phyloP scores from a whole-genome alignment of 2,113 vertebrate species.

The Notothenia rossii region DNA sequence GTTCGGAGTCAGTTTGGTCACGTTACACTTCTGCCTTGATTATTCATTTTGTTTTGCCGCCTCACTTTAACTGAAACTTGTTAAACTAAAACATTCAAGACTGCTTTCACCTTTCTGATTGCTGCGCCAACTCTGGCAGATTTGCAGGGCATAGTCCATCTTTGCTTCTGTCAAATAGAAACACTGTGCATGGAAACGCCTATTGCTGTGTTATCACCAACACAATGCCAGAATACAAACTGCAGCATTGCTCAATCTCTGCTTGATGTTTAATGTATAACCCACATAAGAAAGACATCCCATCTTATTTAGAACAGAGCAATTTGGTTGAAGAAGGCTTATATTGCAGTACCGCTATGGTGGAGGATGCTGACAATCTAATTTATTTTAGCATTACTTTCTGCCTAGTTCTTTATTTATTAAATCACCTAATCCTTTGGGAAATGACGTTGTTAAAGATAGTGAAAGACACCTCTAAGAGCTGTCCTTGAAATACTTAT shows the following conservation, averaged over 20 bases:
- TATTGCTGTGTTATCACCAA: neutral
- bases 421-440: neutral
- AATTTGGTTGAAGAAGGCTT: neutral
- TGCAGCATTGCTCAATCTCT: neutral
- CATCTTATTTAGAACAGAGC: neutral
- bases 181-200: neutral
- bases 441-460: neutral
- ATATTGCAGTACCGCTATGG: neutral
- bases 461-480: neutral
- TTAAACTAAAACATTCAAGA: neutral
- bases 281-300: neutral
- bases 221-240: neutral
- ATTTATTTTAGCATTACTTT: neutral
- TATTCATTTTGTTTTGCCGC: neutral
- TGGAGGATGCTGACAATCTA: neutral
- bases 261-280: neutral
- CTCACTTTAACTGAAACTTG: neutral
- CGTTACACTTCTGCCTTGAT: neutral
- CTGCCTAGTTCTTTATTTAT: neutral
- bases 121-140: neutral
- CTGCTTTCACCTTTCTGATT: neutral
- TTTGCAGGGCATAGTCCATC: neutral
- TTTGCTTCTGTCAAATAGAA: conserved; percentile 11
- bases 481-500: neutral
- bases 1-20: neutral